These are phyloP conservation scores for Pituophis catenifer DNA, from an alignment of 2,113 vertebrate species.

Conservation along the genomic window DNA sequence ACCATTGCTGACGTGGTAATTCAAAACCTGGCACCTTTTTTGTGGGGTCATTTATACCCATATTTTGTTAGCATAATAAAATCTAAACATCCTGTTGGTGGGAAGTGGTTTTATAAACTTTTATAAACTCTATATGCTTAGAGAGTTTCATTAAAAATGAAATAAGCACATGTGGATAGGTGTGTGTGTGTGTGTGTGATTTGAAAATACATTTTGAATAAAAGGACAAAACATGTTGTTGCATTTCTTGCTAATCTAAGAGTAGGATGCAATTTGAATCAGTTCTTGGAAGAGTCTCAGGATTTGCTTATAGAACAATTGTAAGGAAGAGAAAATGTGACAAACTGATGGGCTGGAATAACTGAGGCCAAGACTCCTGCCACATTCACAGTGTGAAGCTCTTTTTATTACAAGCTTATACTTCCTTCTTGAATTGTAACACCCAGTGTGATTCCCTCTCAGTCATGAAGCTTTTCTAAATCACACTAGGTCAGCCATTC, in stretches of 20 bases:
- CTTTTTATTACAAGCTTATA: neutral
- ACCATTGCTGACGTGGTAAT: neutral
- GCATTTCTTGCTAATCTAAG: conserved; percentile 38
- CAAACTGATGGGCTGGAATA: neutral
- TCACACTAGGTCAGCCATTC: neutral
- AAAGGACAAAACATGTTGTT: conserved; percentile 9
- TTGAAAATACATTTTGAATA: conserved; percentile 13
- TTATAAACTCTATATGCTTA: neutral
- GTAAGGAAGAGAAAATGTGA: neutral
- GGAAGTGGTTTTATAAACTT: conserved; percentile 11
- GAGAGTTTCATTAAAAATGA: conserved; percentile 11
- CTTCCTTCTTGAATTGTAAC: fast-evolving
- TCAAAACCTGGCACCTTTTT: neutral
- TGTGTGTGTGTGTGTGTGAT: neutral
- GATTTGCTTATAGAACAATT: neutral
- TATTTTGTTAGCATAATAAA: conserved; percentile 27
- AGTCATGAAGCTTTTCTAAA: neutral
- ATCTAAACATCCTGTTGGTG: neutral
- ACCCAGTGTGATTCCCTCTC: neutral
- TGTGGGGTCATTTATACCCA: neutral
- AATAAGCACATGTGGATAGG: conserved; percentile 5
- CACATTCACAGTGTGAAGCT: neutral
- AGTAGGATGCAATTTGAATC: conserved; percentile 27
- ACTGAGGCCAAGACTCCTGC: neutral
- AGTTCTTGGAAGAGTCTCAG: conserved; percentile 8